phyloP scores from a whole-genome alignment of 2,113 vertebrate species.

The Varanus komodoensis region DNA sequence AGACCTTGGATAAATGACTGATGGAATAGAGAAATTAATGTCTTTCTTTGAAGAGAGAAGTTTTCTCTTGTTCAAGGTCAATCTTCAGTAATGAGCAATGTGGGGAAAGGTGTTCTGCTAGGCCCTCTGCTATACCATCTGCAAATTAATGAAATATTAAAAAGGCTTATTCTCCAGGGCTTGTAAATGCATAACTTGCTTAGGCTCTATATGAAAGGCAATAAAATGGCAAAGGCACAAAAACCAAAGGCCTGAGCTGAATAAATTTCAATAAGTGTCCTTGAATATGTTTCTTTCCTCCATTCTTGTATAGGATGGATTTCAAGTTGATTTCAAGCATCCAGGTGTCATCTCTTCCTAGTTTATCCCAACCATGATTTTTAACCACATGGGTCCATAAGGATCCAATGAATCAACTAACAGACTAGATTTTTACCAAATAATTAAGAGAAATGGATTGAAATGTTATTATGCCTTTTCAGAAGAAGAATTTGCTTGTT shows the following conservation, averaged over 20 bases:
- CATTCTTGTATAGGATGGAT: not conserved
- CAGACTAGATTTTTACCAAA: not conserved
- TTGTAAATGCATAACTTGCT: not conserved
- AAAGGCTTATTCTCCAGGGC: not conserved
- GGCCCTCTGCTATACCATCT: not conserved
- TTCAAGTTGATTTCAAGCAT: not conserved
- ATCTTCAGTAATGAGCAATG: not conserved
- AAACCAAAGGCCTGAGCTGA: not conserved
- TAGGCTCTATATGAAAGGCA: not conserved
- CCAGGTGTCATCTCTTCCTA: not conserved
- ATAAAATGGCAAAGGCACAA: not conserved
- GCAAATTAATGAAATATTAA: constrained; percentile 7
- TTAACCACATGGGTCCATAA: no score
- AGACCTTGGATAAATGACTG: not conserved
- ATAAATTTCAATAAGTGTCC: not conserved
- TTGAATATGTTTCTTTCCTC: not conserved
- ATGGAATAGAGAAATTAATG: not conserved
- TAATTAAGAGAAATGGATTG: no score
- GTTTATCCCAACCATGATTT: no score
- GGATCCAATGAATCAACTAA: not conserved
- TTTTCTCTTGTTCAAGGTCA: not conserved
- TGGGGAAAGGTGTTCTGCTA: not conserved
- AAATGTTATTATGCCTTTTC: no score
- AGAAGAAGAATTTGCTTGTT: not conserved
- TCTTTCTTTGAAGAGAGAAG: not conserved